Evolutionary conservation across 2,797 vertebrate species (phyloP).

Genomic region (Danio albolineatus): DNA sequence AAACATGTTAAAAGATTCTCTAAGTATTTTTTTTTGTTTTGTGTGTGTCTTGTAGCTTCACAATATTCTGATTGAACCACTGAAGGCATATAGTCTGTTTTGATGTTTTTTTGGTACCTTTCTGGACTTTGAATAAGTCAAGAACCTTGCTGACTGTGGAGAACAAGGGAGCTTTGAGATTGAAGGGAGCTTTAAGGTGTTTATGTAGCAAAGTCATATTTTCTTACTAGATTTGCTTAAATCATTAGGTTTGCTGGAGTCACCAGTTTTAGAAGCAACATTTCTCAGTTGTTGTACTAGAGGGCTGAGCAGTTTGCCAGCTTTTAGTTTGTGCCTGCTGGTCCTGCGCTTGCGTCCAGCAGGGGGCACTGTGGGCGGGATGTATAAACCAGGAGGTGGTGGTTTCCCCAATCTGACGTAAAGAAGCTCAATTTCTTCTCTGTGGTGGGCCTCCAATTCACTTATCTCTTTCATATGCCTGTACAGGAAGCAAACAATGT

Average conservation of each 20-base stretch:
- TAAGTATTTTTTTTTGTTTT: too few species aligned
- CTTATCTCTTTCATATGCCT: conserved; percentile 97
- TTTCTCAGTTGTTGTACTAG: conserved; percentile 94
- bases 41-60: too few species aligned
- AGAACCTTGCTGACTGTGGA: too few species aligned
- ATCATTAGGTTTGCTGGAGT: conserved; percentile 83
- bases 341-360: conserved; percentile 86
- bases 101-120: too few species aligned
- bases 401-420: conserved; percentile 90
- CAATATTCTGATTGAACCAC: too few species aligned
- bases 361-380: conserved; percentile 88
- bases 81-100: too few species aligned
- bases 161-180: too few species aligned
- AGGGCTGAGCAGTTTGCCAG: conserved; percentile 92
- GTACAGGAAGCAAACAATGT: conserved; percentile 18
- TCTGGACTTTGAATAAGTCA: too few species aligned
- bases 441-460: conserved; percentile 93
- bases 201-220: background rate
- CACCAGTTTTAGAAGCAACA: conserved; percentile 85
- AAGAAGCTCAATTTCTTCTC: conserved; percentile 92
- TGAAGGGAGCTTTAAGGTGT: too few species aligned
- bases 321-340: conserved; percentile 92
- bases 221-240: conserved; percentile 66
- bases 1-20: too few species aligned
- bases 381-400: conserved; percentile 86